phyloP scores from a whole-genome alignment of 2,113 vertebrate species.

The Tachysurus fulvidraco region DNA sequence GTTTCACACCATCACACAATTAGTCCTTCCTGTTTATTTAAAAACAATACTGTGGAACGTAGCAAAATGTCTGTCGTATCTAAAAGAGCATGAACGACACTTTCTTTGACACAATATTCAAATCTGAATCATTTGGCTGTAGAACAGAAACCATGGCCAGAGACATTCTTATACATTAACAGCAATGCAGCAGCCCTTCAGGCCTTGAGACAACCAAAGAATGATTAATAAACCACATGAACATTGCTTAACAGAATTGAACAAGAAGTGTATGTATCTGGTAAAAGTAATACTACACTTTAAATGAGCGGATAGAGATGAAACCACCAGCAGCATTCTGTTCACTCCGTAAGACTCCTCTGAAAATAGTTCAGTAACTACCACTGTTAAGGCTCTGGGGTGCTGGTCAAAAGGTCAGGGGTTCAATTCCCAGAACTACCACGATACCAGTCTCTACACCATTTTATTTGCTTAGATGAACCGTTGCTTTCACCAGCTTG shows the following conservation, averaged over 20 bases:
- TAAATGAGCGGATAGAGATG: too few species aligned
- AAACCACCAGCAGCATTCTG: not conserved
- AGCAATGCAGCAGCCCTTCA: not conserved
- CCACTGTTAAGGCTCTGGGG: not conserved
- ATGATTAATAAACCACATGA: not conserved
- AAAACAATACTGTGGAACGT: not conserved
- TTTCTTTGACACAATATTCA: not conserved
- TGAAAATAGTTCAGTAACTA: not conserved
- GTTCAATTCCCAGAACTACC: too few species aligned
- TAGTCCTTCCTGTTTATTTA: not conserved
- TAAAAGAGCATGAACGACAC: not conserved
- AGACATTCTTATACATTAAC: not conserved
- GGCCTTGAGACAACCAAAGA: not conserved
- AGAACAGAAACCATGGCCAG: not conserved
- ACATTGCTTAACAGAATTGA: not conserved
- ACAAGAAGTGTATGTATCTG: too few species aligned
- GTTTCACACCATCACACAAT: not conserved
- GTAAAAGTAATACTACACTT: too few species aligned
- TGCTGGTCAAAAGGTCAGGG: too few species aligned
- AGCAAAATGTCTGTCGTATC: too few species aligned
- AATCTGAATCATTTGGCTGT: not conserved
- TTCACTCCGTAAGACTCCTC: not conserved
- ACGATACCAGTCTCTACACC: too few species aligned
- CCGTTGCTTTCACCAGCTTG: not conserved
- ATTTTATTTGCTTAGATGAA: not conserved